A percentile compares a stretch with the other conserved stretches of the same genome.
These are phyloP conservation scores for Drosophila oshimai DNA, from an alignment of 1,140 invertebrate genomes.

Conservation along the genomic window DNA sequence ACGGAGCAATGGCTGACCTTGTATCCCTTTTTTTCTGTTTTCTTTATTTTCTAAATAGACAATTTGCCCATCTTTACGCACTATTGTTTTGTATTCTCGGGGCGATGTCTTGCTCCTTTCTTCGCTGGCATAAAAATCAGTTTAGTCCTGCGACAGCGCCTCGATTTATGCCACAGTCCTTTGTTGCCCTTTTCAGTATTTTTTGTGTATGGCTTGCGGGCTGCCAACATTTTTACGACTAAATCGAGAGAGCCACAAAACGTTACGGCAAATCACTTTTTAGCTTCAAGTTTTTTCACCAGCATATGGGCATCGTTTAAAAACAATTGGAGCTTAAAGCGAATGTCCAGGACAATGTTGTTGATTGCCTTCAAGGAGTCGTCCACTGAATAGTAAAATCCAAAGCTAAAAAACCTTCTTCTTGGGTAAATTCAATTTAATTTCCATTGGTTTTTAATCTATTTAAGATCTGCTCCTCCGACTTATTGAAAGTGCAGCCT, in stretches of 20 bases:
- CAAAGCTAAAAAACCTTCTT: not conserved
- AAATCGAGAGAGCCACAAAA: constrained; percentile 66
- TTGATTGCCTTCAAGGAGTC: constrained; percentile 34
- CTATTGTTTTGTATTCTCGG: constrained; percentile 60
- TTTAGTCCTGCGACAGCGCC: constrained; percentile 61
- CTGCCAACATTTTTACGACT: constrained; percentile 70
- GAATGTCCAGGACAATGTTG: constrained; percentile 21
- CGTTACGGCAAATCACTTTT: constrained; percentile 72
- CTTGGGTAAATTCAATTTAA: constrained; percentile 35
- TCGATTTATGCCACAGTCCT: constrained; percentile 65
- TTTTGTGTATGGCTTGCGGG: constrained; percentile 19
- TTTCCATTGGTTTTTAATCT: constrained; percentile 53
- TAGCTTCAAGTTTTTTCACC: constrained; percentile 23
- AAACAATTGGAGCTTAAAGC: constrained; percentile 36
- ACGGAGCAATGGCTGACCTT: constrained; percentile 55
- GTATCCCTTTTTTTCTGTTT: constrained; percentile 47
- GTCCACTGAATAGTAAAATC: constrained; percentile 30
- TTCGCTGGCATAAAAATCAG: constrained; percentile 62
- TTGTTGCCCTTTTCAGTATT: not conserved
- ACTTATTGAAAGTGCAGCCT: constrained; percentile 51
- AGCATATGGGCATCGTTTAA: constrained; percentile 32
- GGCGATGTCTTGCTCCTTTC: not conserved
- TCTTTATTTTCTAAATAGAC: constrained; percentile 54
- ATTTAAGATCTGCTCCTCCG: constrained; percentile 29
- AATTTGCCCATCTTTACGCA: constrained; percentile 73